Percentiles rank a stretch among this genome's conserved stretches.
These are phyloP conservation scores for Ornithoptera alexandrae DNA, from an alignment of 2,888 invertebrate species.

Conservation along the genomic window DNA sequence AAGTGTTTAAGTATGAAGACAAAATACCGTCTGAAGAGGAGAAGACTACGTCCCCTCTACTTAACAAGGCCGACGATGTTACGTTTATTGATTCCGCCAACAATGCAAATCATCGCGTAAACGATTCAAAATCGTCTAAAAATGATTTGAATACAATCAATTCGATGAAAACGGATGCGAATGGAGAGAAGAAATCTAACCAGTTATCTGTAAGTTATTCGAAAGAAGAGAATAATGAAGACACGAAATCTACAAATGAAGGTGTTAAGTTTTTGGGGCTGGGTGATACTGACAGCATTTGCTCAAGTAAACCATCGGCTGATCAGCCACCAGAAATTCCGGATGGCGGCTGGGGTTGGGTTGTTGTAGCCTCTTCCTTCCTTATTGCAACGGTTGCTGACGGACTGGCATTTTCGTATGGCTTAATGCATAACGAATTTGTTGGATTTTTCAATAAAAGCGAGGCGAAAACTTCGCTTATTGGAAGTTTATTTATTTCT, in stretches of 20 bases:
- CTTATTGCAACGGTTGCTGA: constrained; percentile 94
- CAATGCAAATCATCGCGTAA: constrained; percentile 51
- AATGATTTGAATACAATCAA: constrained; percentile 66
- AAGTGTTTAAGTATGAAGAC: constrained; percentile 59
- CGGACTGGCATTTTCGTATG: constrained; percentile 95
- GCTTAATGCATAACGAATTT: constrained; percentile 90
- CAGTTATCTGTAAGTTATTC: constrained; percentile 56
- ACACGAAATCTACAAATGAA: constrained; percentile 68
- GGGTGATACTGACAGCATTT: constrained; percentile 73
- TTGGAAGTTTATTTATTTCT: constrained; percentile 93
- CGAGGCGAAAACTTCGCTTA: constrained; percentile 91
- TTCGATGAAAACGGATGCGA: constrained; percentile 61
- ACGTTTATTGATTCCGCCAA: constrained; percentile 63
- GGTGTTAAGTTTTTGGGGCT: constrained; percentile 78
- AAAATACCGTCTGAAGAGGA: constrained; percentile 75
- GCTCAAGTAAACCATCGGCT: constrained; percentile 58
- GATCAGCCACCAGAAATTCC: constrained; percentile 82
- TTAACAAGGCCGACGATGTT: constrained; percentile 56
- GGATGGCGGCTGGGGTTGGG: constrained; percentile 96
- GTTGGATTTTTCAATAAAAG: constrained; percentile 87
- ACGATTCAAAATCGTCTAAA: constrained; percentile 48
- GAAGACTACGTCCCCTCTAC: constrained; percentile 71
- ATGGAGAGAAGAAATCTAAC: constrained; percentile 46
- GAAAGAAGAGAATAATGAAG: constrained; percentile 55
- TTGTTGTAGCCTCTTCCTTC: constrained; percentile 92